Conservation (phyloP, 2,797 vertebrate species). For the Sebastes baramenuke region DNA sequence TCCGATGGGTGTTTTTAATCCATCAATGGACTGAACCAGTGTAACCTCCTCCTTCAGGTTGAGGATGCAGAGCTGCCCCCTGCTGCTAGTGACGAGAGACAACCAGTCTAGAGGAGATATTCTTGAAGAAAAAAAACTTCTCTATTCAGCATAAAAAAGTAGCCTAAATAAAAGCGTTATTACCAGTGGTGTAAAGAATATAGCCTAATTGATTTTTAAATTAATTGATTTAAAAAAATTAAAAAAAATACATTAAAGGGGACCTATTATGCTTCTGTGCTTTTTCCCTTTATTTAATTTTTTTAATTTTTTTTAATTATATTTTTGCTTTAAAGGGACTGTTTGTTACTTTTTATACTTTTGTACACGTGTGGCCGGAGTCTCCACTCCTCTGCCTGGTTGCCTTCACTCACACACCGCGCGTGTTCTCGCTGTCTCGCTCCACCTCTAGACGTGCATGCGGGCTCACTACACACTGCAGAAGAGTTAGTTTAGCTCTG, state of each 20-base stretch:
- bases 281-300: too few relatives aligned
- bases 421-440: too few relatives aligned
- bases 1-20: background rate
- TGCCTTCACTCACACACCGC: too few relatives aligned
- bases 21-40: background rate
- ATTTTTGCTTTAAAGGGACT: too few relatives aligned
- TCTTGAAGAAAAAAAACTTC: background rate
- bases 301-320: too few relatives aligned
- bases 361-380: too few relatives aligned
- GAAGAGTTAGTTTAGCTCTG: too few relatives aligned
- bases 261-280: too few relatives aligned
- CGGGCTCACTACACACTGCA: too few relatives aligned
- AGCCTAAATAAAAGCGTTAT: background rate
- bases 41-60: background rate
- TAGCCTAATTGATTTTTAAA: background rate
- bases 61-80: constrained; percentile 36
- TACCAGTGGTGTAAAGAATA: background rate
- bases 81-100: background rate
- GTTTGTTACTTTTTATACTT: too few relatives aligned
- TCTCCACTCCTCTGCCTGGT: too few relatives aligned
- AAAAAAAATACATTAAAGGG: background rate
- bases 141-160: background rate
- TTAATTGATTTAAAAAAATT: background rate
- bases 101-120: background rate
- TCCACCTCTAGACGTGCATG: too few relatives aligned